Percentiles rank a stretch among this genome's conserved stretches.
phyloP scores from a whole-genome alignment of 1,140 invertebrate genomes.

The Pachypeltis micranthus region DNA sequence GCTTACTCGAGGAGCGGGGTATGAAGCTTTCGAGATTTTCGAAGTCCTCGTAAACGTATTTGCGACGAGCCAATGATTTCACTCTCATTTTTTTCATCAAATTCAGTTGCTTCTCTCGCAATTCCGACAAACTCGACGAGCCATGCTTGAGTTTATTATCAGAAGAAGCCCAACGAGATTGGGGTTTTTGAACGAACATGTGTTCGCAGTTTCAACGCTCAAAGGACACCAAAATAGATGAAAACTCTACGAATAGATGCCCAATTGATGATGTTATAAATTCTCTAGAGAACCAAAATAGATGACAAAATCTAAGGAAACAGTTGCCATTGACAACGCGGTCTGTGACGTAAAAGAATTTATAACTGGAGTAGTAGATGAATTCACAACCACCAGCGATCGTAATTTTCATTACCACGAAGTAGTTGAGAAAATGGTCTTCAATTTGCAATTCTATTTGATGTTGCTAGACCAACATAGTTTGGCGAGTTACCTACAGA shows the following conservation, averaged over 20 bases:
- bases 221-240: not conserved
- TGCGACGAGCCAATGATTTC: not conserved
- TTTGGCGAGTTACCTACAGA: too few relatives aligned
- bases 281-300: not conserved
- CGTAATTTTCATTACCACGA: too few relatives aligned
- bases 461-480: too few relatives aligned
- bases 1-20: not conserved
- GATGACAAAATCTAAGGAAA: not conserved
- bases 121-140: not conserved
- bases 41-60: not conserved
- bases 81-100: slow-evolving; percentile 4
- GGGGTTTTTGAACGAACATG: not conserved
- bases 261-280: not conserved
- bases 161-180: too few relatives aligned
- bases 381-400: too few relatives aligned
- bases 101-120: not conserved
- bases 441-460: too few relatives aligned
- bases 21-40: not conserved
- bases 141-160: not conserved
- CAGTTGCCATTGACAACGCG: too few relatives aligned
- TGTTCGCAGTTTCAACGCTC: not conserved
- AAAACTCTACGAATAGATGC: not conserved
- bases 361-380: too few relatives aligned
- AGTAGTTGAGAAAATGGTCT: too few relatives aligned
- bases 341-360: too few relatives aligned